Evolutionary conservation across 1,140 invertebrate species (phyloP).

Genomic region (Penaeus indicus): DNA sequence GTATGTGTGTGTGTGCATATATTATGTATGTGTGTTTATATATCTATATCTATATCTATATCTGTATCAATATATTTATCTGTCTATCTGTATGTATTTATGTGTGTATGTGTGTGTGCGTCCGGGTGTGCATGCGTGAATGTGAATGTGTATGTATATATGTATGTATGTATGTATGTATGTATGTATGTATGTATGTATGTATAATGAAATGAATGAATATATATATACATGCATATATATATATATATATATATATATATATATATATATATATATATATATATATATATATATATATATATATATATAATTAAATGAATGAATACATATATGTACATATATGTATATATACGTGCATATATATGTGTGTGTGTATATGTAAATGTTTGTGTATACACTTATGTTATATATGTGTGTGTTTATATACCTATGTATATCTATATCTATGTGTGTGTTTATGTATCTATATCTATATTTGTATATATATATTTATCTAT

Average conservation of each 20-base stretch:
- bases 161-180: no score
- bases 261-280: no score
- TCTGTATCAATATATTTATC: no score
- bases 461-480: slow-evolving; percentile 7
- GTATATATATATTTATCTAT: neutral
- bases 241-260: no score
- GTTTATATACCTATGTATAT: neutral
- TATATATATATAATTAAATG: neutral
- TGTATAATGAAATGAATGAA: neutral
- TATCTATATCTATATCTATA: no score
- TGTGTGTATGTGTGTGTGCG: neutral
- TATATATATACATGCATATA: neutral
- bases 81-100: slow-evolving; percentile 61
- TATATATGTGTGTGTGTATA: no score
- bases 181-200: no score
- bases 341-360: neutral
- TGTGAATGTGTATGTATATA: neutral
- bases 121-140: neutral
- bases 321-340: neutral
- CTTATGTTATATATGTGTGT: neutral
- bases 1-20: no score
- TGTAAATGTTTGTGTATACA: neutral
- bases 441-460: neutral
- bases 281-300: no score
- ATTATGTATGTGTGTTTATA: no score